phyloP scores from a whole-genome alignment of 2,888 invertebrate species.

The Anthrax anthrax region DNA sequence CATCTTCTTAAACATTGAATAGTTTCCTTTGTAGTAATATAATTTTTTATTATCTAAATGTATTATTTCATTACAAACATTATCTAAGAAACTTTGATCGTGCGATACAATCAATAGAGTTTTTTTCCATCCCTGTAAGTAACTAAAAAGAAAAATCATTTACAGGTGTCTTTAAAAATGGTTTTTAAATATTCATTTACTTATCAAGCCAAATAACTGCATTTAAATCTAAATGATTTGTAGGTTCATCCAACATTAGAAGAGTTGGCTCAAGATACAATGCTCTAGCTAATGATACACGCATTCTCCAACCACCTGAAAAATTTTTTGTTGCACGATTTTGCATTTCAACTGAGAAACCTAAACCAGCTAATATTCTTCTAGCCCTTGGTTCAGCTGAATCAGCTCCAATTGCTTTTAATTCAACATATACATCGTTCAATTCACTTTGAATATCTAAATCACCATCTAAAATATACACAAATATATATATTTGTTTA shows the following conservation, averaged over 20 bases:
- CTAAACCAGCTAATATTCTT: slow-evolving; percentile 92
- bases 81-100: slow-evolving; percentile 99
- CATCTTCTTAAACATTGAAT: slow-evolving; percentile 98
- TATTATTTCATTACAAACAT: slow-evolving; percentile 97
- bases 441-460: slow-evolving; percentile 59
- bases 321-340: slow-evolving; percentile 79
- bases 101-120: slow-evolving; percentile 96
- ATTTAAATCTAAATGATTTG: slow-evolving; percentile 97
- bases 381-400: slow-evolving; percentile 94
- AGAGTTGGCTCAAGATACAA: slow-evolving; percentile 94
- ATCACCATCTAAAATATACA: slow-evolving; percentile 42
- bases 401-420: slow-evolving; percentile 93
- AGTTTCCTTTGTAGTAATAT: slow-evolving; percentile 95
- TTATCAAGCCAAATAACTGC: slow-evolving; percentile 99
- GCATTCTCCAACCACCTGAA: slow-evolving; percentile 97
- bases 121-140: slow-evolving; percentile 97
- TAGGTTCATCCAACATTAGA: slow-evolving; percentile 96
- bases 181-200: slow-evolving; percentile 36
- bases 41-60: slow-evolving; percentile 91
- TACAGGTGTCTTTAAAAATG: not conserved
- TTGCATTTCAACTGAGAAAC: slow-evolving; percentile 82
- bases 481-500: not conserved
- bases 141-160: slow-evolving; percentile 39
- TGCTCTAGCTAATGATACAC: slow-evolving; percentile 92
- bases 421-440: slow-evolving; percentile 84